A percentile compares a stretch with the other conserved stretches of the same genome.
These are phyloP conservation scores for Acanthochromis polyacanthus DNA, from an alignment of 2,113 vertebrate species.

Conservation along the genomic window DNA sequence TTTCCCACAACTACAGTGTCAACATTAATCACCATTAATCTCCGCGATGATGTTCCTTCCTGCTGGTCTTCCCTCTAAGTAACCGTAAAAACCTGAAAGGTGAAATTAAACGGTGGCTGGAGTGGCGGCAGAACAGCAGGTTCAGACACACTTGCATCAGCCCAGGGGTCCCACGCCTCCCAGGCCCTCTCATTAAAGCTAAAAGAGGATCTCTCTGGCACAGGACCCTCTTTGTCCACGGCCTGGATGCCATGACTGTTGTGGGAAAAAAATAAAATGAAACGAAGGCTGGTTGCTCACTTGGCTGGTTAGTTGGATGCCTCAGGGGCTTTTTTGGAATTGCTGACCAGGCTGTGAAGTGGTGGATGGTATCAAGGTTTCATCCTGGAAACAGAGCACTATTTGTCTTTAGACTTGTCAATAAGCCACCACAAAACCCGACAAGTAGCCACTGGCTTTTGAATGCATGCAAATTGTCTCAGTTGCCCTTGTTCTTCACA, in stretches of 20 bases:
- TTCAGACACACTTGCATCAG: conserved; percentile 66
- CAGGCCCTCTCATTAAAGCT: conserved; percentile 84
- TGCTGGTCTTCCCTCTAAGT: not conserved
- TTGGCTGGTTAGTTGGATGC: conserved; percentile 64
- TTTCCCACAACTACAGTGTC: conserved; percentile 18
- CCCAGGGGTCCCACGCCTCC: conserved; percentile 78
- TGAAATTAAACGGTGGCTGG: conserved; percentile 45
- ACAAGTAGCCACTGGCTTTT: conserved; percentile 6
- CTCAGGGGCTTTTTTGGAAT: conserved; percentile 61
- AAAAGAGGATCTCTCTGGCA: conserved; percentile 81
- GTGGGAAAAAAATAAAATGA: conserved; percentile 67
- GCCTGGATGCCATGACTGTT: conserved; percentile 77
- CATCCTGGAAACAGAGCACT: conserved; percentile 47
- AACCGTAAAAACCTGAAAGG: conserved; percentile 49
- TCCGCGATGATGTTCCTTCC: conserved; percentile 11
- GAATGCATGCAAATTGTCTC: not conserved
- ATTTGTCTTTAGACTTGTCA: conserved; percentile 40
- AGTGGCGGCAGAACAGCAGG: conserved; percentile 59
- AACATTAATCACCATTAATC: not conserved
- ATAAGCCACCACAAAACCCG: conserved; percentile 12
- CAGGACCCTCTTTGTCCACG: conserved; percentile 80
- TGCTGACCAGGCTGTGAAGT: conserved; percentile 54
- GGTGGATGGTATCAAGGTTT: conserved; percentile 49
- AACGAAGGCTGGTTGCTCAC: conserved; percentile 68
- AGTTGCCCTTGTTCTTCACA: not conserved